Evolutionary conservation across 30 jellyfish, hydroid and myxozoan genomes (phyloP).

Genomic region (Cassiopea xamachana): DNA sequence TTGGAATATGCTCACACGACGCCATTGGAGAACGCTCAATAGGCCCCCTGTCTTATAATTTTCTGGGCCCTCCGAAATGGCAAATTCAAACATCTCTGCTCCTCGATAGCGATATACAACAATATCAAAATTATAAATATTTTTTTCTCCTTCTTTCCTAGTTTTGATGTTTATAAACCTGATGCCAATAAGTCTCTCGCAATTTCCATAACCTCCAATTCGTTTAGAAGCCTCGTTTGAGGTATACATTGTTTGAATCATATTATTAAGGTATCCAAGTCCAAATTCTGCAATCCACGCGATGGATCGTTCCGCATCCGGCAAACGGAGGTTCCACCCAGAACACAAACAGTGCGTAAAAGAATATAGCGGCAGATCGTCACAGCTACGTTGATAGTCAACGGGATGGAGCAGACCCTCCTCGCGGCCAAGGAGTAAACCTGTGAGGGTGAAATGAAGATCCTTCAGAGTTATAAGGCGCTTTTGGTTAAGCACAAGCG

Average conservation of each 20-base stretch:
- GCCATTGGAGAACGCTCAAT: constrained; percentile 81
- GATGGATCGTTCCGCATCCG: constrained; percentile 74
- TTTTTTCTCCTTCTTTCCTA: constrained; percentile 30
- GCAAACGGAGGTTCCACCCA: constrained; percentile 69
- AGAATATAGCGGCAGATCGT: constrained; percentile 83
- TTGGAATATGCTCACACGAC: constrained; percentile 94
- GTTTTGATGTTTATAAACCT: constrained; percentile 77
- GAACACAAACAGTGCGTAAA: constrained; percentile 89
- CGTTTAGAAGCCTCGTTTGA: background rate
- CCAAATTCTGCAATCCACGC: constrained; percentile 98
- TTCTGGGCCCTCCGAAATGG: constrained; percentile 41
- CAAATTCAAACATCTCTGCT: constrained; percentile 93
- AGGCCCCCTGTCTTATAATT: constrained; percentile 7
- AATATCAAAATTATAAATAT: constrained; percentile 70
- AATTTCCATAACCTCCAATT: constrained; percentile 87
- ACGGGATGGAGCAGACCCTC: constrained; percentile 78
- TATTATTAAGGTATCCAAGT: constrained; percentile 83
- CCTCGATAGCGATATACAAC: constrained; percentile 86
- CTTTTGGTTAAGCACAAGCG: constrained; percentile 75
- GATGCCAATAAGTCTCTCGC: constrained; percentile 92
- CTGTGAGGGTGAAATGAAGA: constrained; percentile 74
- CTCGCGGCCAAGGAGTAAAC: constrained; percentile 46
- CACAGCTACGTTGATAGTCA: constrained; percentile 75
- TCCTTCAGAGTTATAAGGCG: constrained; percentile 76
- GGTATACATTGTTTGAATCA: constrained; percentile 35